phyloP scores from a whole-genome alignment of 1,140 invertebrate genomes.

The Papilio helenus region DNA sequence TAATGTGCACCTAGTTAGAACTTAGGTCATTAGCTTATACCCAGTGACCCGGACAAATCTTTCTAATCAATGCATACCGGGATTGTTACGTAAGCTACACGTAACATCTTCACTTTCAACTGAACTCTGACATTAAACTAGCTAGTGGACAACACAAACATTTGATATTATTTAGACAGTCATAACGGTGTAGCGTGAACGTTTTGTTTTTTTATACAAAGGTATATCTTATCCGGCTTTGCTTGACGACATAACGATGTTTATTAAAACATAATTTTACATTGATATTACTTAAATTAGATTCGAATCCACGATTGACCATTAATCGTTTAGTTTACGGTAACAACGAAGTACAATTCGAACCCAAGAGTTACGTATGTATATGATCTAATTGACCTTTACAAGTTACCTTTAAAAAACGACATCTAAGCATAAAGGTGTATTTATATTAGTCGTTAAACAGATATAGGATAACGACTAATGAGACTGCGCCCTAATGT shows the following conservation, averaged over 20 bases:
- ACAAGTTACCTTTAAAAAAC: too few species aligned
- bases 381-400: too few species aligned
- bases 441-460: too few species aligned
- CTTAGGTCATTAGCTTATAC: conserved; percentile 43
- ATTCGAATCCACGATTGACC: too few species aligned
- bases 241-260: not conserved
- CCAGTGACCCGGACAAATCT: conserved; percentile 54
- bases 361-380: too few species aligned
- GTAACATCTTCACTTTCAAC: conserved; percentile 68
- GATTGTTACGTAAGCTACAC: conserved; percentile 51
- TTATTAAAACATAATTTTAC: too few species aligned
- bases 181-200: not conserved
- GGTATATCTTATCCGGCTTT: not conserved
- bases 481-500: too few species aligned
- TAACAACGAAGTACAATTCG: too few species aligned
- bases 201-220: not conserved
- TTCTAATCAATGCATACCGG: conserved; percentile 58
- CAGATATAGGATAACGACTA: too few species aligned
- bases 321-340: too few species aligned
- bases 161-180: conserved; percentile 38
- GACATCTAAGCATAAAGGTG: too few species aligned
- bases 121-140: conserved; percentile 63
- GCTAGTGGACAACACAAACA: conserved; percentile 37
- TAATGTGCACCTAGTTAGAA: not conserved
- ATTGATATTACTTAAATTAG: too few species aligned